A percentile compares a stretch with the other conserved stretches of the same genome.
phyloP scores from a whole-genome alignment of 2,113 vertebrate species.

The Stercorarius parasiticus region DNA sequence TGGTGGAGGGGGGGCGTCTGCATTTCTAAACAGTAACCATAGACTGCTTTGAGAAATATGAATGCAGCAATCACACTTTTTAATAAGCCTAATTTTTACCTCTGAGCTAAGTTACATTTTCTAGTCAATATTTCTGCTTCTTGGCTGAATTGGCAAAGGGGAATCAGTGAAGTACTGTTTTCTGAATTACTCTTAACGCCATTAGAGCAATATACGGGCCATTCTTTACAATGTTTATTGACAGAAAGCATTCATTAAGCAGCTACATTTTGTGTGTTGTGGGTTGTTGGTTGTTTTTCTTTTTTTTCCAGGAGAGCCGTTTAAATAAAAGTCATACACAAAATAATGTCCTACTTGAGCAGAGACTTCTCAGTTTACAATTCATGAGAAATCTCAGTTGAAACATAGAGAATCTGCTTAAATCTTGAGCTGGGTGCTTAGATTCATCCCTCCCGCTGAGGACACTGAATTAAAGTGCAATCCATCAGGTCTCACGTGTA shows the following conservation, averaged over 20 bases:
- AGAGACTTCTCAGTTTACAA: neutral
- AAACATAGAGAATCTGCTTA: neutral
- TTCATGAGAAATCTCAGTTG: neutral
- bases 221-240: neutral
- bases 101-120: neutral
- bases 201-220: neutral
- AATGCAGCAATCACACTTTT: slow-evolving; percentile 20
- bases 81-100: neutral
- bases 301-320: neutral
- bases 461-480: neutral
- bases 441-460: neutral
- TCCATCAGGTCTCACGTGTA: neutral
- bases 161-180: neutral
- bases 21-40: neutral
- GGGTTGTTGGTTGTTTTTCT: neutral
- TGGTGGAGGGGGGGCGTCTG: neutral
- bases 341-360: neutral
- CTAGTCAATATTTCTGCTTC: neutral
- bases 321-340: neutral
- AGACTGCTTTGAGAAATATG: neutral
- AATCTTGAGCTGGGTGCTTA: neutral
- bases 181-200: neutral
- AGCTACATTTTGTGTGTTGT: neutral
- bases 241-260: neutral
- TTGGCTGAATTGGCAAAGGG: neutral